Base-by-base conservation (phyloP, 1,140 invertebrate genomes). In the Drosophila busckii region DNA sequence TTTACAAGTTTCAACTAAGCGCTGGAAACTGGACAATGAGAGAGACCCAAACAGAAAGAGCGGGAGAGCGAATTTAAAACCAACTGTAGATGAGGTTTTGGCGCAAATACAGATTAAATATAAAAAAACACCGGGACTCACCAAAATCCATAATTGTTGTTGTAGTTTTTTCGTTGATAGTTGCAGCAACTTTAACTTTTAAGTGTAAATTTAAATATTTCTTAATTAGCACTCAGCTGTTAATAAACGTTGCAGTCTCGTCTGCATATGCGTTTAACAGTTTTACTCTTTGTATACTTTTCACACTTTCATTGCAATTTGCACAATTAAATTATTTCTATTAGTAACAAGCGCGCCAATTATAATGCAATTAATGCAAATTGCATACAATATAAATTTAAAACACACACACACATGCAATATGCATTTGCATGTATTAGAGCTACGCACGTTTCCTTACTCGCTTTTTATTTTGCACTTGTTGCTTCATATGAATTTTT, bases 1-100 rank as follows among this genome's bases (percentile, higher is more conserved):
- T 85, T 85, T 82, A 75, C 83, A 56, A 76, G 75, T 85, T 85
- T 73, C 40, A 52, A 61, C 60, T 54, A 7, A 60, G 56, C 56
- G 44, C 45, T 9, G n/a, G n/a, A 60, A 35, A 60, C 40, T 60
- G 56, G 56, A 49, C 53, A 49, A 16, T 13, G 9, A 12, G 37
- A 37, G 4, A 42, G 19, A 22, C 28, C 17, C 13, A 13, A 25
- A 19, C 8, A 23, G 3, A 23, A 26, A 23, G 20, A 10, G 9
- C 40, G n/a, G 32, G 4, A 34, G 41, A 31, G 13, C 22, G 44
- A n/a, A 29, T n/a, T n/a, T n/a, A n/a, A n/a, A n/a, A n/a, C n/a
- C n/a, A n/a, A n/a, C n/a, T n/a, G n/a, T n/a, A n/a, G n/a, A n/a
- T n/a, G n/a, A n/a, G n/a, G n/a, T n/a, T n/a, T n/a, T n/a, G n/a